phyloP scores from a whole-genome alignment of 2,113 vertebrate species.

The Falcunculus frontatus region DNA sequence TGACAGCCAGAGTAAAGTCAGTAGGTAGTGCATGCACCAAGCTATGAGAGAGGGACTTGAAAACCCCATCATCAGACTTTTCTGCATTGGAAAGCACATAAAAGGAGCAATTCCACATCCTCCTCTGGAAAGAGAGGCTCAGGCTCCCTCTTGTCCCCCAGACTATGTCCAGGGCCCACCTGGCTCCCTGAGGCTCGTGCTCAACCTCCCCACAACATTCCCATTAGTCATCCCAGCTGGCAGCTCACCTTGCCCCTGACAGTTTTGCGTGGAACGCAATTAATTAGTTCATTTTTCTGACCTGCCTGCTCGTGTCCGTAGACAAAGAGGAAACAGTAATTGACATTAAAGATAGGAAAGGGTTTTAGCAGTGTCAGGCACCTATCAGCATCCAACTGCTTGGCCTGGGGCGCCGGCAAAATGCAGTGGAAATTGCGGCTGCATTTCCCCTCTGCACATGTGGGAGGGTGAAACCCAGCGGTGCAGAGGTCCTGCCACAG shows the following conservation, averaged over 20 bases:
- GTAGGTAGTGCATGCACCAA: rapidly evolving
- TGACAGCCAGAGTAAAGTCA: background rate
- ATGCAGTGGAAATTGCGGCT: background rate
- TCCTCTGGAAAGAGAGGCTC: background rate
- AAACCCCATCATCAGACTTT: background rate
- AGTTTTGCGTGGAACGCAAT: background rate
- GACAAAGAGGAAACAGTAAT: background rate
- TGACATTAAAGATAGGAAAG: background rate
- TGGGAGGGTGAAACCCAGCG: rapidly evolving
- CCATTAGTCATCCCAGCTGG: background rate
- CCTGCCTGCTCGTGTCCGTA: background rate
- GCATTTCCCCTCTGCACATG: rapidly evolving
- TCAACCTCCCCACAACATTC: background rate
- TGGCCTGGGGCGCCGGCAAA: background rate
- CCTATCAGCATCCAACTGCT: background rate
- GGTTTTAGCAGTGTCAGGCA: background rate
- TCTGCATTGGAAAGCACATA: background rate
- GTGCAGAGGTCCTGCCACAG: background rate
- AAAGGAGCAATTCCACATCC: background rate
- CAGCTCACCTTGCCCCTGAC: background rate
- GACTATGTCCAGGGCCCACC: rapidly evolving
- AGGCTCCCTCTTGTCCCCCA: background rate
- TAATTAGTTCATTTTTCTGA: background rate
- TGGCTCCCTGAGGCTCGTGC: background rate
- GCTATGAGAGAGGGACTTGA: background rate